A percentile compares a stretch with the other conserved stretches of the same genome.
Conservation (phyloP, 2,113 vertebrate genomes). For the Riparia riparia region DNA sequence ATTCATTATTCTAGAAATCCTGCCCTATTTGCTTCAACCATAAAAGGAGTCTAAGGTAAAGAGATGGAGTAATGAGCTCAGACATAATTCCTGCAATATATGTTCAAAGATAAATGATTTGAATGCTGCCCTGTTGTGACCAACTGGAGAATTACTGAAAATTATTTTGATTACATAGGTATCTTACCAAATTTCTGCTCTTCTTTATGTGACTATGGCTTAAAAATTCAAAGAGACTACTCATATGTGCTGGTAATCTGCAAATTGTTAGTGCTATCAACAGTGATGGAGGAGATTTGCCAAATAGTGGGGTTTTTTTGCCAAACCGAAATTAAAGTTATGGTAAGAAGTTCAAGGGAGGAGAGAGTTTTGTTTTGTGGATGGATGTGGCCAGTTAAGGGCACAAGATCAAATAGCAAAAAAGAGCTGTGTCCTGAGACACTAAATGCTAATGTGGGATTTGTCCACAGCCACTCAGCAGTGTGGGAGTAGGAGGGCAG, state of each 20-base stretch:
- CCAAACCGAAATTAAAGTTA: neutral
- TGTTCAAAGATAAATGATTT: neutral
- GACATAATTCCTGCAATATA: neutral
- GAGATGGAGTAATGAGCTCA: neutral
- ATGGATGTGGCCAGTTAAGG: neutral
- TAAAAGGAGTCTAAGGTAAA: neutral
- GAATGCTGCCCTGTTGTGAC: neutral
- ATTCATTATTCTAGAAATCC: neutral
- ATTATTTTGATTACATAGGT: neutral
- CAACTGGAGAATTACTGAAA: neutral
- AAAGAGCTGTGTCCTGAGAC: neutral
- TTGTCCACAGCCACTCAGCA: neutral
- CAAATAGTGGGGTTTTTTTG: neutral
- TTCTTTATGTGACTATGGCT: neutral
- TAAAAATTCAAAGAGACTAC: neutral
- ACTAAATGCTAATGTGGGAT: neutral
- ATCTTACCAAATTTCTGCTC: neutral
- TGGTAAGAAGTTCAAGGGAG: neutral
- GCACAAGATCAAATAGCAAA: rapidly evolving
- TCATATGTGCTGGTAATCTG: neutral
- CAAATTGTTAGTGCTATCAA: neutral
- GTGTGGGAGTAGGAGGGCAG: neutral
- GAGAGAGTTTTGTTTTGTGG: neutral
- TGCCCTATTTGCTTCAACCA: neutral
- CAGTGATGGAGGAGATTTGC: neutral